Conservation (phyloP, 1,140 invertebrate genomes). For the Aphaenogaster rudis region DNA sequence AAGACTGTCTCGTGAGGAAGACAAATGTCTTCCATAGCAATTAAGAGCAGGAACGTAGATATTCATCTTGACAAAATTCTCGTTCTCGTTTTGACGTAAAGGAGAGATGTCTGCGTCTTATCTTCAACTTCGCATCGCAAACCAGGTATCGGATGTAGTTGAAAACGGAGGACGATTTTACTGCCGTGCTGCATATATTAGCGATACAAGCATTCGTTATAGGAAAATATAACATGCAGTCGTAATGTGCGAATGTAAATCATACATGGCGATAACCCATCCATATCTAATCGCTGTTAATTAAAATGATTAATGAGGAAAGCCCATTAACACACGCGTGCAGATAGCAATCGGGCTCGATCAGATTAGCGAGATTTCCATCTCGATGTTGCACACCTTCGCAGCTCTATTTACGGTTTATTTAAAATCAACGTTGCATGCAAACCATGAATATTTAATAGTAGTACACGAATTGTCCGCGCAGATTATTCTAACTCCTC, state of each 20-base stretch:
- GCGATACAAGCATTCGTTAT: not conserved
- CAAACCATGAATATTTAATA: slow-evolving; percentile 33
- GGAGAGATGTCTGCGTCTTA: slow-evolving; percentile 1
- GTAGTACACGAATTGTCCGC: not conserved
- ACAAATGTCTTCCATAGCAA: slow-evolving; percentile 42
- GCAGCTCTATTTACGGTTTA: slow-evolving; percentile 17
- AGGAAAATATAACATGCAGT: not conserved
- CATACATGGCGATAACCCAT: not conserved
- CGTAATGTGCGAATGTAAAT: slow-evolving; percentile 17
- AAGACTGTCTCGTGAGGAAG: slow-evolving; percentile 2
- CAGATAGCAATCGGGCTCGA: slow-evolving; percentile 40
- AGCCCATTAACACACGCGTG: slow-evolving; percentile 44
- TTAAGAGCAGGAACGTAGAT: slow-evolving; percentile 28
- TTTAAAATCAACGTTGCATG: slow-evolving; percentile 40
- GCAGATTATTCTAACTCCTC: slow-evolving; percentile 17
- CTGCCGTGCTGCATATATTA: not conserved
- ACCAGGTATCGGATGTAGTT: not conserved
- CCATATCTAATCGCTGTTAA: slow-evolving; percentile 51
- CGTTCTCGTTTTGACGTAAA: not conserved
- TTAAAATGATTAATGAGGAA: slow-evolving; percentile 53
- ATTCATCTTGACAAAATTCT: slow-evolving; percentile 41
- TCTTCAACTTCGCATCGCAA: not conserved
- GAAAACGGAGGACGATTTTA: not conserved
- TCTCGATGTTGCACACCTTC: slow-evolving; percentile 32
- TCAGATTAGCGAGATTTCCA: slow-evolving; percentile 50